A percentile compares a stretch with the other conserved stretches of the same genome.
Conservation (phyloP, 2,888 invertebrate species). For the Candidula unifasciata region DNA sequence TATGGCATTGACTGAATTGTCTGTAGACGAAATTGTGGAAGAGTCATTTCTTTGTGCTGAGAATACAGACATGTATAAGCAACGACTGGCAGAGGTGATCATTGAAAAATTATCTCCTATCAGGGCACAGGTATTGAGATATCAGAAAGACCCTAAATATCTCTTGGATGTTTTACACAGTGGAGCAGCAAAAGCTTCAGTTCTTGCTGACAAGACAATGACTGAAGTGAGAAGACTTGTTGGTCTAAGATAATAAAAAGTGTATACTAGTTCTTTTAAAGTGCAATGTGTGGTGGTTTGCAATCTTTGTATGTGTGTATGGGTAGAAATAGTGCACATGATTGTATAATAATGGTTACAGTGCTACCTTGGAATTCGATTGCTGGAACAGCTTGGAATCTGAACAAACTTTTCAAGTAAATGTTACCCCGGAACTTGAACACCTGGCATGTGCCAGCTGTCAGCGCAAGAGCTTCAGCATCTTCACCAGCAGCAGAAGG, state of each 20-base stretch:
- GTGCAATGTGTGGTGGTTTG: too few species aligned
- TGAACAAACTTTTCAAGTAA: too few species aligned
- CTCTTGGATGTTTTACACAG: constrained; percentile 82
- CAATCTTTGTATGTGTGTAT: too few species aligned
- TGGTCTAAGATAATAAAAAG: constrained; percentile 78
- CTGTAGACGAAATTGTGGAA: constrained; percentile 84
- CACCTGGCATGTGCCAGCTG: too few species aligned
- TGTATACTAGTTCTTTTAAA: too few species aligned
- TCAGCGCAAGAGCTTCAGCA: too few species aligned
- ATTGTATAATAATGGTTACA: too few species aligned
- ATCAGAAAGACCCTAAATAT: constrained; percentile 83
- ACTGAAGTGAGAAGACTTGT: constrained; percentile 82
- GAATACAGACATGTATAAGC: constrained; percentile 89
- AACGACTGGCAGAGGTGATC: constrained; percentile 85
- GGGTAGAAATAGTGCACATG: too few species aligned
- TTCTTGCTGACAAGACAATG: constrained; percentile 83
- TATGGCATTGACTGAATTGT: constrained; percentile 84
- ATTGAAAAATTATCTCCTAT: constrained; percentile 86
- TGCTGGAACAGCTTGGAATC: too few species aligned
- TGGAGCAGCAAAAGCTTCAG: constrained; percentile 84
- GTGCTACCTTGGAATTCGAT: too few species aligned
- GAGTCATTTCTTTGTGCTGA: constrained; percentile 81
- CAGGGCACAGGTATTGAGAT: constrained; percentile 81
- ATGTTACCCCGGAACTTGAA: too few species aligned
- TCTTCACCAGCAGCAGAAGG: too few species aligned